A percentile compares a stretch with the other conserved stretches of the same genome.
Conservation (phyloP, 2,113 vertebrate species). For the Polyodon spathula region DNA sequence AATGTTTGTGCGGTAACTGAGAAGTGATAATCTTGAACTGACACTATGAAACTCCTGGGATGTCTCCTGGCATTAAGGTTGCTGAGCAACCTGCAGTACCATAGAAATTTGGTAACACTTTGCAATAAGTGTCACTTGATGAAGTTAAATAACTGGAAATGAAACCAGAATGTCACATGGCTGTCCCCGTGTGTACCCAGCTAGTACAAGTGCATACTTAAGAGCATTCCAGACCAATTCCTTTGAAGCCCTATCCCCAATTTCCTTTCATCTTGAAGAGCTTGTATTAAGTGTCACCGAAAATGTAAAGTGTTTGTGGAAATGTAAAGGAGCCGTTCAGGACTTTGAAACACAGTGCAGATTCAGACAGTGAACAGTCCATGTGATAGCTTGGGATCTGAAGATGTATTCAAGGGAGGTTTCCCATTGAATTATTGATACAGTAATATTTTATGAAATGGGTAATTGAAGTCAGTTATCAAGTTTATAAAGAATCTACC, state of each 20-base stretch:
- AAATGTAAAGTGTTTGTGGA: too few relatives aligned
- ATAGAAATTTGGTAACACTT: slow-evolving; percentile 27
- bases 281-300: not conserved
- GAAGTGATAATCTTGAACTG: slow-evolving; percentile 22
- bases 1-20: slow-evolving; percentile 23
- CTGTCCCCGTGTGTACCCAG: not conserved
- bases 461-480: not conserved
- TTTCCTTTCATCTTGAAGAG: not conserved
- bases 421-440: not conserved
- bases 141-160: slow-evolving; percentile 38
- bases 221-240: not conserved
- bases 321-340: not conserved
- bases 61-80: slow-evolving; percentile 31
- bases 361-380: not conserved
- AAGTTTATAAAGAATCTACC: not conserved
- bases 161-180: slow-evolving; percentile 13
- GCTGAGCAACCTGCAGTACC: slow-evolving; percentile 35
- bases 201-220: not conserved
- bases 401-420: not conserved
- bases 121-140: slow-evolving; percentile 47
- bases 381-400: not conserved
- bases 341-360: not conserved
- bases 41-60: slow-evolving; percentile 26
- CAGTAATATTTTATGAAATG: not conserved
- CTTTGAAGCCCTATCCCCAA: not conserved